Percentiles rank a stretch among this genome's conserved stretches.
Conservation (phyloP, 2,113 vertebrate species). For the Ophiodon elongatus region DNA sequence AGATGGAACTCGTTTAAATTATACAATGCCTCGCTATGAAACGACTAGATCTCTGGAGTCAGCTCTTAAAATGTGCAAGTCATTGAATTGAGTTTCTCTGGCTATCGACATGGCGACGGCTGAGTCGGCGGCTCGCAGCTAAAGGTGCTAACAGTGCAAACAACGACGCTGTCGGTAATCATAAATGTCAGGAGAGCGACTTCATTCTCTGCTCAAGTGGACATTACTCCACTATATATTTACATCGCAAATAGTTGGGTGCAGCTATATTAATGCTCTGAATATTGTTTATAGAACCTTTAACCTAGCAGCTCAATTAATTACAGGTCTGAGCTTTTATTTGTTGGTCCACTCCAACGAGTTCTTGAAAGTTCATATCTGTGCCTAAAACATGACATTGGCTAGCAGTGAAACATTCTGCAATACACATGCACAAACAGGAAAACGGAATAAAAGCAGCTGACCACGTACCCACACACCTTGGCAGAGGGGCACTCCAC, state of each 20-base stretch:
- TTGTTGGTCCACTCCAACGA: constrained; percentile 7
- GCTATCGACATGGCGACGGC: too few species aligned
- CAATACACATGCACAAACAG: constrained; percentile 31
- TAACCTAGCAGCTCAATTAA: constrained; percentile 20
- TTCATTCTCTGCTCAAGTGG: too few species aligned
- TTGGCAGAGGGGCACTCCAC: constrained; percentile 88
- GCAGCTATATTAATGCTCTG: background rate
- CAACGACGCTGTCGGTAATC: background rate
- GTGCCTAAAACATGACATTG: constrained; percentile 4
- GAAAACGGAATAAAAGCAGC: constrained; percentile 74
- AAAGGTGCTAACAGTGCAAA: background rate
- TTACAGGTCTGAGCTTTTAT: constrained; percentile 27
- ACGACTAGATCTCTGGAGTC: constrained; percentile 28
- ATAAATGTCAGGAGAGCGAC: background rate
- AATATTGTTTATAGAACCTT: background rate
- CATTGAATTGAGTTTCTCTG: constrained; percentile 19
- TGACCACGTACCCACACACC: constrained; percentile 89
- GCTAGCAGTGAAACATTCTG: constrained; percentile 2
- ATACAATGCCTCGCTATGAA: constrained; percentile 18
- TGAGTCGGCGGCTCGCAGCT: background rate
- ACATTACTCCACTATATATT: background rate
- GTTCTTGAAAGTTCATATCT: constrained; percentile 2
- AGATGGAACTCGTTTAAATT: constrained; percentile 21
- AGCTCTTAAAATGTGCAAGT: constrained; percentile 18
- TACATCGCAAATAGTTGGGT: background rate